Conservation (phyloP, 1,140 invertebrate species). For the Lordiphosa collinella region DNA sequence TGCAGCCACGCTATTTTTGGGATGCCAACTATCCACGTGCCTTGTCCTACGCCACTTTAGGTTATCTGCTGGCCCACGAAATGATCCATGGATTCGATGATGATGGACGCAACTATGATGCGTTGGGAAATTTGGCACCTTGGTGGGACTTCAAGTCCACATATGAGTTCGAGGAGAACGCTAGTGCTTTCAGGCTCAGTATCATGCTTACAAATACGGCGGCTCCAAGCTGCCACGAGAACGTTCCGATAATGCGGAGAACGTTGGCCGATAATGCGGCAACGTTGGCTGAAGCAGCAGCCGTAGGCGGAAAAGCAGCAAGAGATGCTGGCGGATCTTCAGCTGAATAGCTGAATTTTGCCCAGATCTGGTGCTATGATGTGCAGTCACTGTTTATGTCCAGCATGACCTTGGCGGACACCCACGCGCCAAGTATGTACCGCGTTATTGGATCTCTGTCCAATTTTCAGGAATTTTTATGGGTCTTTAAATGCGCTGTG, state of each 20-base stretch:
- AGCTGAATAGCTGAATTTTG: constrained; percentile 84
- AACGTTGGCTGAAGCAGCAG: constrained; percentile 54
- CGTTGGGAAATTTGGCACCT: constrained; percentile 81
- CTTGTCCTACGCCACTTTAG: constrained; percentile 60
- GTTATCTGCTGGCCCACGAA: constrained; percentile 83
- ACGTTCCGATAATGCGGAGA: constrained; percentile 85
- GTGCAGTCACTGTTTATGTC: constrained; percentile 33
- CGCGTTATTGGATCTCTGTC: constrained; percentile 93
- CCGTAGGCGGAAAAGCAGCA: constrained; percentile 16
- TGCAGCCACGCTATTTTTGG: constrained; percentile 65
- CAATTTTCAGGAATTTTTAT: constrained; percentile 85
- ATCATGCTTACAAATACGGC: constrained; percentile 79
- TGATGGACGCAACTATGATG: constrained; percentile 82
- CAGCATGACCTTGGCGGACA: constrained; percentile 83
- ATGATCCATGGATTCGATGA: constrained; percentile 86
- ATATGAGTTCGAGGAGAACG: constrained; percentile 83
- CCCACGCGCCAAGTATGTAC: constrained; percentile 88
- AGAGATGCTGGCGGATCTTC: constrained; percentile 40
- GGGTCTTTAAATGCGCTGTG: constrained; percentile 68
- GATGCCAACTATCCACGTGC: constrained; percentile 55
- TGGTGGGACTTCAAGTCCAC: constrained; percentile 87
- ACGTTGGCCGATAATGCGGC: constrained; percentile 83
- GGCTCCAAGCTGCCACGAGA: constrained; percentile 83
- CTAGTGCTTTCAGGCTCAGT: constrained; percentile 89
- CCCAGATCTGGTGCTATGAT: constrained; percentile 82